Percentiles rank a stretch among this genome's conserved stretches.
These are phyloP conservation scores for Sebastes fasciatus DNA, from an alignment of 2,113 vertebrate species.

Conservation along the genomic window DNA sequence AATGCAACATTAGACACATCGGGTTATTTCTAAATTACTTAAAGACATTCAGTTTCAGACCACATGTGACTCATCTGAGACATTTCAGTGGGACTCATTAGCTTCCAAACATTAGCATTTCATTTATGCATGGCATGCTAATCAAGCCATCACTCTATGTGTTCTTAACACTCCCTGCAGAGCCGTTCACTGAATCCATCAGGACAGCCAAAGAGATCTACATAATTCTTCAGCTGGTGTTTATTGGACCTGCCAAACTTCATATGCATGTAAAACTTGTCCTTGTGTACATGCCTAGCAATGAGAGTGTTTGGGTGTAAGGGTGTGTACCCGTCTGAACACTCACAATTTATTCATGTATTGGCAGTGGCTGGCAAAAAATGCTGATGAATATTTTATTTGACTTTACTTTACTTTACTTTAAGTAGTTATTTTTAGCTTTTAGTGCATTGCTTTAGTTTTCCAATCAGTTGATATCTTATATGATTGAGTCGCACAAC, in stretches of 20 bases:
- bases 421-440: background rate
- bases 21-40: slow-evolving; percentile 17
- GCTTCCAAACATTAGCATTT: slow-evolving; percentile 46
- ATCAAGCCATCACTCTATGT: slow-evolving; percentile 32
- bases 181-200: slow-evolving; percentile 25
- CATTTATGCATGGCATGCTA: slow-evolving; percentile 55
- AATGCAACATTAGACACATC: slow-evolving; percentile 22
- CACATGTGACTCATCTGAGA: slow-evolving; percentile 18
- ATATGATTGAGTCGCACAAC: background rate
- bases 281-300: background rate
- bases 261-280: background rate
- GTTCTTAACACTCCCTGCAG: slow-evolving; percentile 42
- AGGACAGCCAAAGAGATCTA: slow-evolving; percentile 27
- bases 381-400: background rate
- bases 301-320: slow-evolving; percentile 12
- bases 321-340: background rate
- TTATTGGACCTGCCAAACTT: slow-evolving; percentile 29
- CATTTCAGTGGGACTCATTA: slow-evolving; percentile 52
- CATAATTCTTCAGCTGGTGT: slow-evolving; percentile 39
- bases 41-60: slow-evolving; percentile 25
- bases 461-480: background rate
- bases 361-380: background rate
- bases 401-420: background rate
- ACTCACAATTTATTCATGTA: background rate
- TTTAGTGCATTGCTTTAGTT: background rate